Evolutionary conservation across 2,888 invertebrate species (phyloP).

Genomic region (Apamea monoglypha): DNA sequence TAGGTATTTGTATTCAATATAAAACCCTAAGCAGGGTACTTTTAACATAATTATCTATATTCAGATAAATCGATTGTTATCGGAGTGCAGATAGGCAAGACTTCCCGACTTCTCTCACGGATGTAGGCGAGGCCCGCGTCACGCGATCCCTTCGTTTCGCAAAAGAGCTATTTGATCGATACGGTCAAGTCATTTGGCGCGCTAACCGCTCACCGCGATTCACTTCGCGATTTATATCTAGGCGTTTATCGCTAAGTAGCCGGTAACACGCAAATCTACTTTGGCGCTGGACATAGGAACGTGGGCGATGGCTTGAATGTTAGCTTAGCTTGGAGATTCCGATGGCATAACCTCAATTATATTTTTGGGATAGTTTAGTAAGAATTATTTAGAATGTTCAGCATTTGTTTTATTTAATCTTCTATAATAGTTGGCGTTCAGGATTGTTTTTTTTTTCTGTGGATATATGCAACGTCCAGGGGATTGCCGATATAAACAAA

Average conservation of each 20-base stretch:
- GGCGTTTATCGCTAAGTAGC: slow-evolving; percentile 66
- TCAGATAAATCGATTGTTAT: slow-evolving; percentile 21
- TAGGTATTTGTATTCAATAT: neutral
- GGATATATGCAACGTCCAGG: too few relatives aligned
- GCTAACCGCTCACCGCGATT: slow-evolving; percentile 63
- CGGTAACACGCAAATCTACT: slow-evolving; percentile 57
- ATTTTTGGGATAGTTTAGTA: neutral
- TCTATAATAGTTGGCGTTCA: neutral
- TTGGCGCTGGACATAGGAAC: slow-evolving; percentile 30
- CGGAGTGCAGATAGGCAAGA: slow-evolving; percentile 36
- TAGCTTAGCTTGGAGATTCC: neutral
- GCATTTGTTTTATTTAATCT: neutral
- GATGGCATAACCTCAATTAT: neutral
- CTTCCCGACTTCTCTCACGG: slow-evolving; percentile 34
- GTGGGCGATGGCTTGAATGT: neutral
- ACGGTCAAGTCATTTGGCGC: slow-evolving; percentile 70
- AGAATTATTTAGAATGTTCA: neutral
- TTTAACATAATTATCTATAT: neutral
- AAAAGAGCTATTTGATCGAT: slow-evolving; percentile 68
- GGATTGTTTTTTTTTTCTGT: too few relatives aligned
- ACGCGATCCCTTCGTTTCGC: slow-evolving; percentile 79
- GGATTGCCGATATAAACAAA: too few relatives aligned
- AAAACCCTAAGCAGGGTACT: neutral
- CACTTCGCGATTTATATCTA: slow-evolving; percentile 69
- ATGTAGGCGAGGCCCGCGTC: slow-evolving; percentile 62